Evolutionary conservation across 2,888 invertebrate species (phyloP).

Genomic region (Drosophila macrospina): DNA sequence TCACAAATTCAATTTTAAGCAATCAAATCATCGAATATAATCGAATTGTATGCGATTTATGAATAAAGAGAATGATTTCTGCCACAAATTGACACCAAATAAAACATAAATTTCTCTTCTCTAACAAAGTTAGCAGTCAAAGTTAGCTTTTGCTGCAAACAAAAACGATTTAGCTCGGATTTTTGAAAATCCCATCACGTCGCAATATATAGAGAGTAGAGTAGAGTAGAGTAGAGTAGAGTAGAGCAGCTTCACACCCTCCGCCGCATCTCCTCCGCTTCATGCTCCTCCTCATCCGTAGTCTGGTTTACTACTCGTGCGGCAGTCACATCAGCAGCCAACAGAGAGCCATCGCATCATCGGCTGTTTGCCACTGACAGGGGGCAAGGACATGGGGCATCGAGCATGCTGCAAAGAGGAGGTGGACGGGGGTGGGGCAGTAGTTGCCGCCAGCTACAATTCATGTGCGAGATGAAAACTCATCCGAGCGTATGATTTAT

Average conservation of each 20-base stretch:
- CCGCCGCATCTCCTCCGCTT: neutral
- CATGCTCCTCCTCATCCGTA: neutral
- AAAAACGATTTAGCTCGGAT: constrained; percentile 73
- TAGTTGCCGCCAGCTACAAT: constrained; percentile 67
- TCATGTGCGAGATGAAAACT: constrained; percentile 74
- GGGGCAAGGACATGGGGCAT: neutral
- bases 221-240: constrained; percentile 1
- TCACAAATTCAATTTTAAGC: constrained; percentile 65
- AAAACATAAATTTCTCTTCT: constrained; percentile 71
- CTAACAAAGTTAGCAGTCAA: constrained; percentile 72
- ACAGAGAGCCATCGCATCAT: constrained; percentile 24
- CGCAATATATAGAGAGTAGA: constrained; percentile 49
- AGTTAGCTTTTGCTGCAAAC: constrained; percentile 68
- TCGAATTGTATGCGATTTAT: constrained; percentile 69
- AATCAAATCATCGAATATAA: constrained; percentile 70
- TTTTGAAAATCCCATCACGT: constrained; percentile 74
- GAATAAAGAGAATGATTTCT: constrained; percentile 69
- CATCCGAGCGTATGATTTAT: constrained; percentile 73
- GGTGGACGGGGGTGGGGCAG: constrained; percentile 8
- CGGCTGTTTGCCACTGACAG: constrained; percentile 25
- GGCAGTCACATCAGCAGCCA: constrained; percentile 41
- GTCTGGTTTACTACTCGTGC: constrained; percentile 26
- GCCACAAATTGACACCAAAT: constrained; percentile 74
- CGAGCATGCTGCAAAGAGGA: neutral
- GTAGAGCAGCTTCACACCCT: neutral